Conservation (phyloP, 2,797 vertebrate genomes). For the Brachymystax lenok region DNA sequence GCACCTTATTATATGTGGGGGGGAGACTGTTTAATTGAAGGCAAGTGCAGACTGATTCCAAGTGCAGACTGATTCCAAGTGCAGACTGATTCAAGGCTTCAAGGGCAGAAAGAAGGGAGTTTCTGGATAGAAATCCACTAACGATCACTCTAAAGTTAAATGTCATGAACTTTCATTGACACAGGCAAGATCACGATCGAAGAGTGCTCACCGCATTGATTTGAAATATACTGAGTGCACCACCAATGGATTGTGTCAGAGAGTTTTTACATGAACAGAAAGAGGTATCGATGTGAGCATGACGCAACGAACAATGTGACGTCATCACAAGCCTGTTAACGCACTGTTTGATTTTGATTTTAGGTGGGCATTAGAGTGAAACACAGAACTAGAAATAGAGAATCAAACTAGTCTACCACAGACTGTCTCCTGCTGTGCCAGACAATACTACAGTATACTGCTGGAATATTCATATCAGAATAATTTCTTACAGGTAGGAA, state of each 20-base stretch:
- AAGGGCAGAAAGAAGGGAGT: background rate
- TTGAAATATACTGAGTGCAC: background rate
- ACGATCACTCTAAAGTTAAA: background rate
- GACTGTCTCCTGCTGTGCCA: background rate
- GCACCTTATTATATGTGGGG: background rate
- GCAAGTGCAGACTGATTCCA: background rate
- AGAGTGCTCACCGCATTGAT: background rate
- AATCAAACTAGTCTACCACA: background rate
- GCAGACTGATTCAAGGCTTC: background rate
- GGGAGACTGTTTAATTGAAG: background rate
- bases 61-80: background rate
- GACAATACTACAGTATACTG: background rate
- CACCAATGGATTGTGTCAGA: background rate
- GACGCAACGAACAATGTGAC: background rate
- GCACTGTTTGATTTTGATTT: background rate
- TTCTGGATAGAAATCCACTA: background rate
- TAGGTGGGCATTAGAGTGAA: background rate
- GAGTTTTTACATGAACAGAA: background rate
- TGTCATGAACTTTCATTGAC: background rate
- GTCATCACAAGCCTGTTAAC: background rate
- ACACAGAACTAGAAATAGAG: background rate
- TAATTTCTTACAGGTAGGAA: background rate
- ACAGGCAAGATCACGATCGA: background rate
- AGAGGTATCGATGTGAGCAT: background rate
- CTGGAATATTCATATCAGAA: background rate